These are phyloP conservation scores for Drosophila incognita DNA, from an alignment of 2,888 invertebrate genomes.

Conservation along the genomic window DNA sequence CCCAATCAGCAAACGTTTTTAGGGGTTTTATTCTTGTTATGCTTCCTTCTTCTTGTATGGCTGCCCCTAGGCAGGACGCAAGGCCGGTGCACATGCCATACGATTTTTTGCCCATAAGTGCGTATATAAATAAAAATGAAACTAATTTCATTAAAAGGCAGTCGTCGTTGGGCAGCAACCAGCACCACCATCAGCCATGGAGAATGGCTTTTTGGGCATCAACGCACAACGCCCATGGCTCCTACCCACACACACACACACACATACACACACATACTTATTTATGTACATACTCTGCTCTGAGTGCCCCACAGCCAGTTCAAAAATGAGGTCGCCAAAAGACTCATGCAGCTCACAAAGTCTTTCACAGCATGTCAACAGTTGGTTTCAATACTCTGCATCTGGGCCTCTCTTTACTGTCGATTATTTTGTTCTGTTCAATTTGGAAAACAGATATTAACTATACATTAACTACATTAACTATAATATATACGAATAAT, in stretches of 20 bases:
- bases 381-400: slow-evolving; percentile 26
- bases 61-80: slow-evolving; percentile 24
- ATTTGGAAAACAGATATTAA: too few relatives aligned
- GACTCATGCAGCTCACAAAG: slow-evolving; percentile 9
- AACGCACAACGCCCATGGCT: slow-evolving; percentile 16
- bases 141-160: slow-evolving; percentile 72
- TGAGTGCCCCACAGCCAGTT: slow-evolving; percentile 1
- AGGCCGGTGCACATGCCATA: slow-evolving; percentile 17
- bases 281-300: not conserved
- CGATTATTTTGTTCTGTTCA: not conserved
- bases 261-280: not conserved
- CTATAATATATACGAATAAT: too few relatives aligned
- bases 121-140: slow-evolving; percentile 51
- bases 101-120: slow-evolving; percentile 39
- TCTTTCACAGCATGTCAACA: slow-evolving; percentile 22
- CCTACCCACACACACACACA: not conserved
- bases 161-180: slow-evolving; percentile 23
- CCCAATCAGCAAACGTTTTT: slow-evolving; percentile 43
- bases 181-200: not conserved
- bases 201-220: slow-evolving; percentile 16
- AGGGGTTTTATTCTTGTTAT: slow-evolving; percentile 20
- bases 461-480: not conserved
- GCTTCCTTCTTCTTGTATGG: slow-evolving; percentile 41
- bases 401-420: not conserved
- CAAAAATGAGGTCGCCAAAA: slow-evolving; percentile 28